Evolutionary conservation across 2,113 vertebrate genomes (phyloP), one percentile per base, ranked within the genome.

Genomic region (Galbula dea): DNA sequence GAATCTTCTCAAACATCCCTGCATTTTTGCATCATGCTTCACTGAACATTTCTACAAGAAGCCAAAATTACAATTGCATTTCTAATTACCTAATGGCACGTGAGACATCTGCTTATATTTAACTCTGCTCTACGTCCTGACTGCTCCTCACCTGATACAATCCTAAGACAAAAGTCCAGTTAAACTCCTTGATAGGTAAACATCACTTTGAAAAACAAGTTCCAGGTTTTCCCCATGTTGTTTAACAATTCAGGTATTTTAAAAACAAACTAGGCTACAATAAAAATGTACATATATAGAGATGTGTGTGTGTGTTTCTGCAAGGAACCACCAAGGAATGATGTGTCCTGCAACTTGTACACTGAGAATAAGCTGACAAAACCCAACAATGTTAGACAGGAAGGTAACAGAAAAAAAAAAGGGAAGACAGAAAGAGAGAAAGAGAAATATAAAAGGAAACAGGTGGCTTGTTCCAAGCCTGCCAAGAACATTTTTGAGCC

Each of bases 401-500:
- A 77, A 72, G 9, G 59, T 9, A 72, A 55, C 3, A 0, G 3
- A 36, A 19, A n/a, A 58, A 29, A 41, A 74, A 54, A 30, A 73
- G 15, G 23, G 19, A 32, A 41, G 10, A 26, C 12, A 21, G 18
- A 15, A 3, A 51, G 3, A 46, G 2, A 45, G 1, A 32, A 11
- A 21, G 12, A 68, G 22, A 22, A 49, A 48, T 5, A 20, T 54
- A 76, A 82, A 81, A 52, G 13, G 37, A 72, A 93, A 72, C 86
- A 92, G 86, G 95, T 92, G 92, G 86, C 74, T 92, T 90, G 43
- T 69, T 92, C 49, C 45, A 73, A 49, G 37, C 71, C 45, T 93
- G 77, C 81, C 89, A 92, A 87, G 95, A 94, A 90, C 81, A 66
- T 82, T 94, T 90, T 82, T 67, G 81, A 86, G 49, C 37, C 81